Evolutionary conservation across 2,113 vertebrate genomes (phyloP).

Genomic region (Hippolais icterina): DNA sequence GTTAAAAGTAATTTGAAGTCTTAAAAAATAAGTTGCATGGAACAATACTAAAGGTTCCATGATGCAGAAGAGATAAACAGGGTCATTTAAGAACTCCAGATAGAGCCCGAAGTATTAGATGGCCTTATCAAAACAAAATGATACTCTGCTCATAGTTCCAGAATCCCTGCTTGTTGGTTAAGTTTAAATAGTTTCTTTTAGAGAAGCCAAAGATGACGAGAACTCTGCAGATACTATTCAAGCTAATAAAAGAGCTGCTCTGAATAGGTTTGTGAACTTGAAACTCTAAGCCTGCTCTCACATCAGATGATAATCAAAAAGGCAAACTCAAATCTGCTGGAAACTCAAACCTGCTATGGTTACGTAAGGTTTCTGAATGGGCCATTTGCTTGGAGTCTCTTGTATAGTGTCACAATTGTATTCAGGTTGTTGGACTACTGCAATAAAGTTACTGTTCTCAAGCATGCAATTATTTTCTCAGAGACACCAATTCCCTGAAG

Average conservation of each 20-base stretch:
- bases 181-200: slow-evolving; percentile 78
- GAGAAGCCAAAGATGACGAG: slow-evolving; percentile 64
- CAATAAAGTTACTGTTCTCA: slow-evolving; percentile 54
- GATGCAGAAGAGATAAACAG: slow-evolving; percentile 15
- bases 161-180: slow-evolving; percentile 54
- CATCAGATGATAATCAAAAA: slow-evolving; percentile 76
- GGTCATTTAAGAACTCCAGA: slow-evolving; percentile 72
- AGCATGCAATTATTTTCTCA: slow-evolving; percentile 44
- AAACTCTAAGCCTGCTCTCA: slow-evolving; percentile 75
- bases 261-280: slow-evolving; percentile 76
- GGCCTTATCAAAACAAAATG: slow-evolving; percentile 68
- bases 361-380: slow-evolving; percentile 71
- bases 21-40: slow-evolving; percentile 26
- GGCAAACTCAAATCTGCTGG: slow-evolving; percentile 72
- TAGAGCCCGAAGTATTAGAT: slow-evolving; percentile 53
- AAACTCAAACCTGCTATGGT: slow-evolving; percentile 74
- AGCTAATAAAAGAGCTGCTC: slow-evolving; percentile 65
- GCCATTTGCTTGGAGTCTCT: slow-evolving; percentile 64
- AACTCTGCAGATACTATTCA: slow-evolving; percentile 62
- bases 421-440: slow-evolving; percentile 40
- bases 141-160: slow-evolving; percentile 63
- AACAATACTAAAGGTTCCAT: slow-evolving; percentile 51
- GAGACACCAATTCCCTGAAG: slow-evolving; percentile 43
- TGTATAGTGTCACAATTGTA: slow-evolving; percentile 62
- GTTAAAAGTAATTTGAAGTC: slow-evolving; percentile 18